Evolutionary conservation across 2,888 invertebrate species (phyloP).

Genomic region (Tipula confusa): DNA sequence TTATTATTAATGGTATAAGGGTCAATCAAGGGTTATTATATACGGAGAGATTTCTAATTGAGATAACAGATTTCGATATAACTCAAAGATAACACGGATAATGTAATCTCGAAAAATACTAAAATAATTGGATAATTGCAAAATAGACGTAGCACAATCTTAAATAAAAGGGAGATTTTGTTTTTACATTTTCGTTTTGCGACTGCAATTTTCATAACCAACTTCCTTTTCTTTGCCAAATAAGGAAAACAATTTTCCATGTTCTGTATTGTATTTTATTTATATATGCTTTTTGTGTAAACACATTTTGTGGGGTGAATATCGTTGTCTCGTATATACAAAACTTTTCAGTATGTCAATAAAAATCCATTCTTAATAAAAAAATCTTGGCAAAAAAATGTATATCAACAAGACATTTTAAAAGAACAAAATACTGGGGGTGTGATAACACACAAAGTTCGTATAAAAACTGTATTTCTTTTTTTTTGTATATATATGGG

Average conservation of each 20-base stretch:
- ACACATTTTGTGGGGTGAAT: background rate
- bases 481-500: background rate
- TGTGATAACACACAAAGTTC: background rate
- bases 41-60: background rate
- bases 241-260: background rate
- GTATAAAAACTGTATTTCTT: background rate
- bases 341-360: slow-evolving; percentile 16
- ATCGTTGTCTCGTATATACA: background rate
- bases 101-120: background rate
- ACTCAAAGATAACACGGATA: background rate
- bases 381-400: background rate
- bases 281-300: background rate
- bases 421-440: background rate
- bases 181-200: background rate
- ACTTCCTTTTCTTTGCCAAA: background rate
- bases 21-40: background rate
- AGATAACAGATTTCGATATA: background rate
- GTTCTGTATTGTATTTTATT: background rate
- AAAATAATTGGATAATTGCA: background rate
- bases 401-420: background rate
- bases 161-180: background rate
- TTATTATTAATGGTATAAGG: background rate
- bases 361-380: slow-evolving; percentile 20
- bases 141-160: background rate
- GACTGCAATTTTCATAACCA: background rate